Percentiles rank a stretch among this genome's conserved stretches.
These are phyloP conservation scores for Forbesichthys papilliferus DNA, from an alignment of 2,113 vertebrate genomes.

Conservation along the genomic window DNA sequence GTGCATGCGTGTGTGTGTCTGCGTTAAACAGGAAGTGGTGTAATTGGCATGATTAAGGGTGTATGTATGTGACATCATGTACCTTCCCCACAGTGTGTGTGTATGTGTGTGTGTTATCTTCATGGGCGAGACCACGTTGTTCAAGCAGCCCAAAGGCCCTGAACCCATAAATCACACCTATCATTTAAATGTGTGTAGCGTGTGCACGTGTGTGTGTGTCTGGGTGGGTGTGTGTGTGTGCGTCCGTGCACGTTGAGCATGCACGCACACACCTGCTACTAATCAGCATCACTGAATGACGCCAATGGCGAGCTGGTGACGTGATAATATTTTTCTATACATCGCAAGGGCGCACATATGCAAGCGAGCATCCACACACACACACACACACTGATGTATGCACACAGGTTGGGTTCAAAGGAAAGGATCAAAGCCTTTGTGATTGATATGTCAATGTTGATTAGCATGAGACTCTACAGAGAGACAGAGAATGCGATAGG, in stretches of 20 bases:
- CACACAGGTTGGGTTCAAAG: conserved; percentile 15
- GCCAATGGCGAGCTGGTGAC: conserved; percentile 50
- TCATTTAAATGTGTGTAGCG: conserved; percentile 28
- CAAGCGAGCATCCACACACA: too few relatives aligned
- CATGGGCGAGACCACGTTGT: conserved; percentile 57
- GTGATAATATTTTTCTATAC: conserved; percentile 66
- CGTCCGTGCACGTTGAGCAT: conserved; percentile 6
- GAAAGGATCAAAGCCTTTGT: conserved; percentile 42
- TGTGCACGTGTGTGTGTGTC: conserved; percentile 5
- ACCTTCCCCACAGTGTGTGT: too few relatives aligned
- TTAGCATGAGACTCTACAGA: conserved; percentile 44
- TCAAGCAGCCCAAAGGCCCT: conserved; percentile 58
- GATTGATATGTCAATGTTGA: conserved; percentile 55
- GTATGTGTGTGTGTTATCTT: conserved; percentile 51
- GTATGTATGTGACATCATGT: too few relatives aligned
- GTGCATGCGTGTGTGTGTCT: not conserved
- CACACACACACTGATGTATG: too few relatives aligned
- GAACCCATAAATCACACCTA: conserved; percentile 71
- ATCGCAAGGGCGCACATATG: conserved; percentile 24
- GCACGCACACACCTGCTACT: conserved; percentile 14
- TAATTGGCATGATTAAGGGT: too few relatives aligned
- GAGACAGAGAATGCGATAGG: too few relatives aligned
- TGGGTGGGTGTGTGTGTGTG: not conserved
- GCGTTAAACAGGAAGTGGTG: too few relatives aligned
- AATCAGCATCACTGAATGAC: conserved; percentile 68